These are phyloP conservation scores for Colostygia pectinataria DNA, from an alignment of 2,888 invertebrate species.

Conservation along the genomic window DNA sequence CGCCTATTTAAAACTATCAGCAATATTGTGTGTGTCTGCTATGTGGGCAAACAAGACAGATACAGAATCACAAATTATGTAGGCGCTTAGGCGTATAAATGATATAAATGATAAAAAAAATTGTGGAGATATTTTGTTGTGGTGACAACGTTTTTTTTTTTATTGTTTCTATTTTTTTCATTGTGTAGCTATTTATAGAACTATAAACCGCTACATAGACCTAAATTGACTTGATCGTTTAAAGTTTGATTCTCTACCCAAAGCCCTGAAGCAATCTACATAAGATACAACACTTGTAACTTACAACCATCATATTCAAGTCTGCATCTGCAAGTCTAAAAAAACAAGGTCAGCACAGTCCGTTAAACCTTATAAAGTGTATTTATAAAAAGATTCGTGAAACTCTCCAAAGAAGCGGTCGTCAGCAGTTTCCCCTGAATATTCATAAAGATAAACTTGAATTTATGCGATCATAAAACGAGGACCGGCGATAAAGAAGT, in stretches of 20 bases:
- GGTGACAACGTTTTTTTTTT: no score
- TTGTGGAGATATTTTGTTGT: no score
- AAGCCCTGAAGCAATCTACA: background rate
- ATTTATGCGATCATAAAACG: conserved; percentile 71
- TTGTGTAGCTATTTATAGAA: no score
- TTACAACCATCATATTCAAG: no score
- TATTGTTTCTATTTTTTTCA: no score
- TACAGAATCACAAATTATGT: no score
- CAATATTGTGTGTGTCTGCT: background rate
- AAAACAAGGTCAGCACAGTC: background rate
- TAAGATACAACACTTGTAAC: background rate
- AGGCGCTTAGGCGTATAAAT: no score
- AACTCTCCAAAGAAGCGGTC: conserved; percentile 31
- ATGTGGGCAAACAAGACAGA: no score
- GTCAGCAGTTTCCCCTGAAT: conserved; percentile 56
- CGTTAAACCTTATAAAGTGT: conserved; percentile 7
- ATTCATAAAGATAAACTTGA: conserved; percentile 75
- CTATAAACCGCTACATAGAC: no score
- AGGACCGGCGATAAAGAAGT: conserved; percentile 57
- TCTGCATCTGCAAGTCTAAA: background rate
- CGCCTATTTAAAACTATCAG: conserved; percentile 6
- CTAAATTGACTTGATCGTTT: no score
- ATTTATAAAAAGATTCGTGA: conserved; percentile 16
- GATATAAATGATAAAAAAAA: no score
- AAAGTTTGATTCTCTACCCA: no score